A percentile compares a stretch with the other conserved stretches of the same genome.
These are phyloP conservation scores for Tetrao urogallus DNA, from an alignment of 2,113 vertebrate species.

Conservation along the genomic window DNA sequence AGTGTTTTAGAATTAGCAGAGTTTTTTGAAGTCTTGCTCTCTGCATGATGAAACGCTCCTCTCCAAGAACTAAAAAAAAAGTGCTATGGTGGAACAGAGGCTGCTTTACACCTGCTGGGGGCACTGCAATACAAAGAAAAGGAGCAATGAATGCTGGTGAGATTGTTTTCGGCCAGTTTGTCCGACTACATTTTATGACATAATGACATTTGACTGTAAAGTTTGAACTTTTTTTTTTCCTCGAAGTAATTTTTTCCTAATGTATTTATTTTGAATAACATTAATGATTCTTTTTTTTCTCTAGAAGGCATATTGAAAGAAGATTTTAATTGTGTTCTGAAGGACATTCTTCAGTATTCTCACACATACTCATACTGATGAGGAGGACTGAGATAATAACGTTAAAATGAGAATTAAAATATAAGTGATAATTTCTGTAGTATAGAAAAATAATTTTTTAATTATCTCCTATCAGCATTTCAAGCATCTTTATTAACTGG, in stretches of 20 bases:
- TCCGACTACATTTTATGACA: not conserved
- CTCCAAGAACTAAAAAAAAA: not conserved
- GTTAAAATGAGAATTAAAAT: not conserved
- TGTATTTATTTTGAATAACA: not conserved
- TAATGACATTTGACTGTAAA: not conserved
- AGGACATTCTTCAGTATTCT: not conserved
- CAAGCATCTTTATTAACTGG: not conserved
- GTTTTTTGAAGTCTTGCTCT: not conserved
- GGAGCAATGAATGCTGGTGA: not conserved
- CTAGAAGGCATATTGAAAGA: not conserved
- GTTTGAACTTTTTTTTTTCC: not conserved
- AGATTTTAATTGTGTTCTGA: not conserved
- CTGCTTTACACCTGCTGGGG: conserved; percentile 63
- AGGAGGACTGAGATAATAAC: not conserved
- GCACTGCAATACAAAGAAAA: conserved; percentile 68
- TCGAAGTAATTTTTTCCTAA: not conserved
- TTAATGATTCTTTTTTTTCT: not conserved
- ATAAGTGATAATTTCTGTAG: not conserved
- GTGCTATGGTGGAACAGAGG: not conserved
- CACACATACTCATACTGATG: not conserved
- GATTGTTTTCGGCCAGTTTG: not conserved
- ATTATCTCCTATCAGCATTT: not conserved
- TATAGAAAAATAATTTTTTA: not conserved
- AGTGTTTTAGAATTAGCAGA: not conserved
- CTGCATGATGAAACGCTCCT: not conserved